Percentiles rank a stretch among this genome's conserved stretches.
Evolutionary conservation across 2,113 vertebrate species (phyloP).

Genomic region (Propithecus coquereli): DNA sequence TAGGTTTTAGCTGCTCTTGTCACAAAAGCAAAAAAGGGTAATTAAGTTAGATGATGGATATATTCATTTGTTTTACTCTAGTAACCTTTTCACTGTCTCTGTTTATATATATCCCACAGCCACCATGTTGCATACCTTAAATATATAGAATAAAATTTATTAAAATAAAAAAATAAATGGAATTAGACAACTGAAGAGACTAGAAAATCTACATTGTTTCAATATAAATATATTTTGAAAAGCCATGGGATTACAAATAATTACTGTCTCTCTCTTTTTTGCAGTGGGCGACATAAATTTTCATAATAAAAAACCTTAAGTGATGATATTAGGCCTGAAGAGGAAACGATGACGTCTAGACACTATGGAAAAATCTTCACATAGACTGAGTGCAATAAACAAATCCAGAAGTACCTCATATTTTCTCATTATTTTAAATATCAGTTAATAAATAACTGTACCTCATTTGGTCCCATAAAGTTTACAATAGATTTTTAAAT

Average conservation of each 20-base stretch:
- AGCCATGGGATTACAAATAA: not conserved
- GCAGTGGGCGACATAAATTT: not conserved
- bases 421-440: too few species aligned
- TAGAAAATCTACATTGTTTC: not conserved
- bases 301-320: not conserved
- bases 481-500: not conserved
- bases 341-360: not conserved
- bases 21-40: not conserved
- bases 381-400: not conserved
- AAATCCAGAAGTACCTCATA: not conserved
- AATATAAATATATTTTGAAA: not conserved
- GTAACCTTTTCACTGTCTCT: not conserved
- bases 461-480: not conserved
- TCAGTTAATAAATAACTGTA: not conserved
- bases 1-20: not conserved
- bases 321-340: not conserved
- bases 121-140: not conserved
- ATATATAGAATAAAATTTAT: not conserved
- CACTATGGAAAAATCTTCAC: not conserved
- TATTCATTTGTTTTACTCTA: not conserved
- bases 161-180: not conserved
- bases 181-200: not conserved
- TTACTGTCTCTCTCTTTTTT: not conserved
- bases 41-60: not conserved
- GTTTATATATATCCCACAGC: too few species aligned